These are phyloP conservation scores for Aethina tumida DNA, from an alignment of 1,140 invertebrate genomes.

Conservation along the genomic window DNA sequence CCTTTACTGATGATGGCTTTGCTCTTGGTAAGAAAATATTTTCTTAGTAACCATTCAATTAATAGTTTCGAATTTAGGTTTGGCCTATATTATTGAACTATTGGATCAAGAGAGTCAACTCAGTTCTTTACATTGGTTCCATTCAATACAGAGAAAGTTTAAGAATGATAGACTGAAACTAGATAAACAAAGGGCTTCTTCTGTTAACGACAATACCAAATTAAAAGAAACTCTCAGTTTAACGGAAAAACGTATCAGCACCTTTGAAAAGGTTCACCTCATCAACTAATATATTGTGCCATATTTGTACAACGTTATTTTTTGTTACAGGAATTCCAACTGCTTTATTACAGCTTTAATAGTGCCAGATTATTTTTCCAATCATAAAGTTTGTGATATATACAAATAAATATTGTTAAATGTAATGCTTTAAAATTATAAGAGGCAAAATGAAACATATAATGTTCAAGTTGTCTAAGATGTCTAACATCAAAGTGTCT, in stretches of 20 bases:
- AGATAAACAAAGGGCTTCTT: constrained; percentile 39
- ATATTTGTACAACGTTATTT: constrained; percentile 6
- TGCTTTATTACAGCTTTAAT: constrained; percentile 84
- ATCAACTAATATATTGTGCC: background rate
- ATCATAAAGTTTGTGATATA: constrained; percentile 13
- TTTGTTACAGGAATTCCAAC: constrained; percentile 69
- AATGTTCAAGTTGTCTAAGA: too few relatives aligned
- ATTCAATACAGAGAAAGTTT: constrained; percentile 72
- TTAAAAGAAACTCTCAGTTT: constrained; percentile 88
- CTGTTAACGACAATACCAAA: constrained; percentile 60
- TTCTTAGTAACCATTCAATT: background rate
- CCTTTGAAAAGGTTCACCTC: constrained; percentile 52
- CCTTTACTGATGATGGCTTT: constrained; percentile 98
- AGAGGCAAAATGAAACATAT: too few relatives aligned
- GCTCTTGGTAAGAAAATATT: constrained; percentile 65
- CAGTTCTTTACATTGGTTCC: constrained; percentile 93
- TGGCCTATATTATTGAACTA: constrained; percentile 62
- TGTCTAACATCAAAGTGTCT: too few relatives aligned
- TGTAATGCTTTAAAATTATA: too few relatives aligned
- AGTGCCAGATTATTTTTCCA: constrained; percentile 89
- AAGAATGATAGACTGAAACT: constrained; percentile 50
- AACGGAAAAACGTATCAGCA: constrained; percentile 76
- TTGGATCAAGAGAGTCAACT: constrained; percentile 69
- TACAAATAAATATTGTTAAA: too few relatives aligned
- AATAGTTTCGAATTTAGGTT: constrained; percentile 17